Evolutionary conservation across 2,113 vertebrate genomes (phyloP).

Genomic region (Chitala chitala): DNA sequence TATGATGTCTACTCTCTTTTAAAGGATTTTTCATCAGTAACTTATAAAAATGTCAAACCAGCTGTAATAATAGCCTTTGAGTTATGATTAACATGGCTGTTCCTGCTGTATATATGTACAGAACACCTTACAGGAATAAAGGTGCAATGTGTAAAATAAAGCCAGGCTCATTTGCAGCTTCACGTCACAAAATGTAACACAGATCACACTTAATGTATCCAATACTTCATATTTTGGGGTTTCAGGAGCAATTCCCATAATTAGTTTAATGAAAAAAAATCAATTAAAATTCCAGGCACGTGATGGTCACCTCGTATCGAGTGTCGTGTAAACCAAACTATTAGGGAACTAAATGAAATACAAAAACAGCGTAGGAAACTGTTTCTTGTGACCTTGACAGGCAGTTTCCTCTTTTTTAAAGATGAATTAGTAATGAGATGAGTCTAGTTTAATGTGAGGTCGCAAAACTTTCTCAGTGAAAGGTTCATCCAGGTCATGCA

Average conservation of each 20-base stretch:
- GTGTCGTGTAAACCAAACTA: not conserved
- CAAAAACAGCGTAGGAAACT: not conserved
- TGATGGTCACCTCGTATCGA: not conserved
- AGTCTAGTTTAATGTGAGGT: constrained; percentile 12
- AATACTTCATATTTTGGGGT: constrained; percentile 23
- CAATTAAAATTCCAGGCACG: not conserved
- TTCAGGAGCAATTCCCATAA: constrained; percentile 10
- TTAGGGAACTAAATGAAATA: not conserved
- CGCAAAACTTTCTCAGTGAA: not conserved
- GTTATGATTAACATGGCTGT: not conserved
- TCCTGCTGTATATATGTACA: too few species aligned
- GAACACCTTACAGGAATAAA: not conserved
- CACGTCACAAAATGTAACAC: constrained; percentile 20
- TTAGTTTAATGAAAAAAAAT: constrained; percentile 10
- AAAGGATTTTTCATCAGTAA: constrained; percentile 25
- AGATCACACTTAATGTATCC: constrained; percentile 23
- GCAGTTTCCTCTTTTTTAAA: not conserved
- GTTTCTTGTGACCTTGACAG: not conserved
- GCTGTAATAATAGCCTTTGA: not conserved
- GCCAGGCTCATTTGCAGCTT: constrained; percentile 9
- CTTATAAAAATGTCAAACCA: too few species aligned
- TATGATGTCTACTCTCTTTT: constrained; percentile 12
- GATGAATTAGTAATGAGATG: not conserved
- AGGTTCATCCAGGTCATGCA: not conserved
- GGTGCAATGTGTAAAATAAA: constrained; percentile 27